Evolutionary conservation across 2,113 vertebrate genomes (phyloP), one percentile per base, ranked within the genome.

Genomic region (Ifrita kowaldi): DNA sequence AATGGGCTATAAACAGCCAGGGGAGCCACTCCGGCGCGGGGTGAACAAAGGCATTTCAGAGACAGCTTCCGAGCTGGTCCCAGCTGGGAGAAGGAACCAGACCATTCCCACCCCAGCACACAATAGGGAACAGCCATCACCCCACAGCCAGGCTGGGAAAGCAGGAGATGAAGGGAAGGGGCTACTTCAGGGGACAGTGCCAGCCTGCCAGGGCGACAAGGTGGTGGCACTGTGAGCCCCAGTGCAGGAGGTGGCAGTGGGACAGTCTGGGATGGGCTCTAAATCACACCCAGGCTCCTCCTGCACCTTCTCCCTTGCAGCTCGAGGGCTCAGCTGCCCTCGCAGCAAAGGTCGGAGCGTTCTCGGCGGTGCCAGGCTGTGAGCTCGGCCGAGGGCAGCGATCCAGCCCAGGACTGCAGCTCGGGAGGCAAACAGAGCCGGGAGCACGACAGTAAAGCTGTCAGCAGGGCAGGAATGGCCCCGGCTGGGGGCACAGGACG

Each of bases 291-390:
- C 1, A 65, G 26, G 15, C 20, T 35, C 37, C 57, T 67, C 56
- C 47, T 26, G 84, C 64, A 44, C 70, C 49, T 37, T 41, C 57
- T 39, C 13, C 13, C 9, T 37, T n/a, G n/a, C n/a, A n/a, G n/a
- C n/a, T n/a, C n/a, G n/a, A n/a, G n/a, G n/a, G 28, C 64, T n/a
- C 59, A 11, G 71, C 50, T 28, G 50, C 63, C 24, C 62, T 52
- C 8, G 15, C 7, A 2, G 84, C 73, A 18, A 33, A 42, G 15
- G 55, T 19, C 21, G 6, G 73, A 0, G 10, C 5, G 21, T 24
- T 82, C 84, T 52, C 9, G 1, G 68, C 0, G 0, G 30, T 7
- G 53, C 19, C 0, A 12, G 59, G 91, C 78, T 1, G 0, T 1
- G 22, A 62, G 75, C 75, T 42, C 5, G 0, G 67, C 86, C 1